A percentile compares a stretch with the other conserved stretches of the same genome.
phyloP scores from a whole-genome alignment of 2,113 vertebrate genomes.

The Corythoichthys haematopterus region DNA sequence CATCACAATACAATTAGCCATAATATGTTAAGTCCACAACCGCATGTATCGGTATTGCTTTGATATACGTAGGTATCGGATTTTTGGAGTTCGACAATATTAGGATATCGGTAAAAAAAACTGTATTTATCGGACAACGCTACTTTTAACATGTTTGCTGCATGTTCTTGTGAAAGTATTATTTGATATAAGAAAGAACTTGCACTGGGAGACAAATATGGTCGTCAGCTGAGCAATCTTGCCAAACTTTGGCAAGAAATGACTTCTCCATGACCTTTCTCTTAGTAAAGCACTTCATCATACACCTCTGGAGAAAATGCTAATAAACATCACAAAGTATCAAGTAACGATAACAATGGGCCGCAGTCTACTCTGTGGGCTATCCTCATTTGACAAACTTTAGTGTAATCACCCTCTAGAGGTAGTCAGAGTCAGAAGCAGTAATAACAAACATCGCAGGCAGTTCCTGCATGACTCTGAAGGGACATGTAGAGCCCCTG shows the following conservation, averaged over 20 bases:
- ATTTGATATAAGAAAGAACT: neutral
- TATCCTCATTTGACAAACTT: slow-evolving; percentile 43
- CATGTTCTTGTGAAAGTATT: neutral
- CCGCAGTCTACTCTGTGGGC: slow-evolving; percentile 36
- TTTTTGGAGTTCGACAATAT: too few relatives aligned
- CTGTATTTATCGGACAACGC: too few relatives aligned
- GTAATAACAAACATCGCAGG: slow-evolving; percentile 41
- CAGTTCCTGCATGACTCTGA: slow-evolving; percentile 31
- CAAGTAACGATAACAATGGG: slow-evolving; percentile 48
- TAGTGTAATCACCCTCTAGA: slow-evolving; percentile 47
- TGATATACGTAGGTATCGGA: too few relatives aligned
- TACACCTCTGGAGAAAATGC: slow-evolving; percentile 31
- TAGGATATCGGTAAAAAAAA: too few relatives aligned
- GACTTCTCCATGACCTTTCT: slow-evolving; percentile 44
- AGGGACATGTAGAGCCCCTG: slow-evolving; percentile 46
- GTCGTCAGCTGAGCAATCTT: slow-evolving; percentile 10
- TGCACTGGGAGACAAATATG: neutral
- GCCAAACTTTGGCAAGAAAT: slow-evolving; percentile 9
- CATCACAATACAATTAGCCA: too few relatives aligned
- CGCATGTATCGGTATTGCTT: too few relatives aligned
- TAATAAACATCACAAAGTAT: slow-evolving; percentile 39
- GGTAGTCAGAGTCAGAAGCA: slow-evolving; percentile 41
- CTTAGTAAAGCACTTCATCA: slow-evolving; percentile 20
- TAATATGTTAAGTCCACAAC: too few relatives aligned
- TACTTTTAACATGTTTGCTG: neutral